Percentiles rank a stretch among this genome's conserved stretches.
phyloP scores from a whole-genome alignment of 2,113 vertebrate genomes.

The Amblyopsis rosae region DNA sequence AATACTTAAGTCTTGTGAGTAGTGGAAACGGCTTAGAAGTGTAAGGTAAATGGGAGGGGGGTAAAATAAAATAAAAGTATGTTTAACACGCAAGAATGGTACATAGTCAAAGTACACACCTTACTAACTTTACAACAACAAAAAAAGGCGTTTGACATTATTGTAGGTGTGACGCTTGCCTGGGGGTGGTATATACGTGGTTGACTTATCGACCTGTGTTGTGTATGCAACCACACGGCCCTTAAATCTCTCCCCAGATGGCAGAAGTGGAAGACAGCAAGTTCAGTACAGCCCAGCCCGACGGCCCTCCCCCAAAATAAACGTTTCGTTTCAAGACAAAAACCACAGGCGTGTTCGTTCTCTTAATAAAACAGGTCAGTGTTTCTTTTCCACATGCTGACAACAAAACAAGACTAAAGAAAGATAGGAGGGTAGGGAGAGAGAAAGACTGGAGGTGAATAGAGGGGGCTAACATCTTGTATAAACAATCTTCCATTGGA shows the following conservation, averaged over 20 bases:
- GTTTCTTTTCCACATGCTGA: slow-evolving; percentile 39
- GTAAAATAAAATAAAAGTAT: slow-evolving; percentile 12
- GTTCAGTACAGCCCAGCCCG: slow-evolving; percentile 13
- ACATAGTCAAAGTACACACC: slow-evolving; percentile 25
- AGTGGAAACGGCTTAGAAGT: slow-evolving; percentile 10
- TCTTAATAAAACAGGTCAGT: neutral
- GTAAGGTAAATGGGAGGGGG: neutral
- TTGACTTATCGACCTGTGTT: slow-evolving; percentile 20
- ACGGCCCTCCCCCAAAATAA: neutral
- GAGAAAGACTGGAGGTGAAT: slow-evolving; percentile 17
- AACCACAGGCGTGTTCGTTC: neutral
- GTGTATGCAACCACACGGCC: slow-evolving; percentile 31
- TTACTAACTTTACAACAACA: slow-evolving; percentile 36
- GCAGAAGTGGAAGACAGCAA: slow-evolving; percentile 41
- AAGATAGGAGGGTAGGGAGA: neutral
- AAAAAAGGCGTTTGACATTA: neutral
- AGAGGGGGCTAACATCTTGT: slow-evolving; percentile 14
- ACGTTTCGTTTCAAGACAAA: neutral
- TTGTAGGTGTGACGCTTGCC: too few species aligned
- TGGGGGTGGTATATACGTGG: too few species aligned
- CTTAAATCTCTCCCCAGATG: slow-evolving; percentile 25
- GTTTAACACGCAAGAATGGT: slow-evolving; percentile 14
- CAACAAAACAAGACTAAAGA: neutral
- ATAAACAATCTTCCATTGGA: slow-evolving; percentile 5
- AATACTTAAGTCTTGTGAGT: slow-evolving; percentile 30